Evolutionary conservation across 2,113 vertebrate genomes (phyloP).

Genomic region (Acrocephalus arundinaceus): DNA sequence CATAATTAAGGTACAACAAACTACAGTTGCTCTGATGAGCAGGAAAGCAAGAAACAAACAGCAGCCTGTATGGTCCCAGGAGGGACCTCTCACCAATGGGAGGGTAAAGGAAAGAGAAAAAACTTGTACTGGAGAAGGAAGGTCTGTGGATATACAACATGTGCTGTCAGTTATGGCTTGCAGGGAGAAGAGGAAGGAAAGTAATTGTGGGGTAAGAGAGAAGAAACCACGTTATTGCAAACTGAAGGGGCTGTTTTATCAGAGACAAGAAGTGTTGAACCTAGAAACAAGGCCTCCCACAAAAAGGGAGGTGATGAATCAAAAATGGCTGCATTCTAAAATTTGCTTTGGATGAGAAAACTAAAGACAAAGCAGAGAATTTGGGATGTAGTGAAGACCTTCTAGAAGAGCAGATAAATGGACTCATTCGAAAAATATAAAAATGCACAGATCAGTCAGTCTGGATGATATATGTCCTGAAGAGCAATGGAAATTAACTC

Average conservation of each 20-base stretch:
- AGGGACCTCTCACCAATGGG: not conserved
- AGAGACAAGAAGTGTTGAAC: not conserved
- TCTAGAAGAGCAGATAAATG: not conserved
- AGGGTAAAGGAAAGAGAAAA: slow-evolving; percentile 8
- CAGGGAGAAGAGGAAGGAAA: not conserved
- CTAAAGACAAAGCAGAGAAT: not conserved
- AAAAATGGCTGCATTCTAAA: not conserved
- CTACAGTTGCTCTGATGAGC: slow-evolving; percentile 59
- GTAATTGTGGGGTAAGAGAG: not conserved
- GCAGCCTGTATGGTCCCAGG: slow-evolving; percentile 43
- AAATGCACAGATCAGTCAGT: slow-evolving; percentile 14
- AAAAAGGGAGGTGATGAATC: not conserved
- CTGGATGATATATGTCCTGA: slow-evolving; percentile 18
- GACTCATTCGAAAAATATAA: not conserved
- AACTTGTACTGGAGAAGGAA: not conserved
- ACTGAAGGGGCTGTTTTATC: not conserved
- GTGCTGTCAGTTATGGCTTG: not conserved
- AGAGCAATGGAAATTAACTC: slow-evolving; percentile 39
- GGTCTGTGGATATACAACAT: not conserved
- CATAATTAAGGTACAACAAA: slow-evolving; percentile 62
- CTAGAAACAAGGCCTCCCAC: not conserved
- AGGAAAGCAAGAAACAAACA: slow-evolving; percentile 60
- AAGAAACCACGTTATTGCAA: not conserved
- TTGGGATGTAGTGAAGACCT: not conserved
- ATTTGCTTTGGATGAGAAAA: not conserved